A percentile compares a stretch with the other conserved stretches of the same genome.
Conservation (phyloP, 2,888 invertebrate genomes). For the Azorinus chamasolen region DNA sequence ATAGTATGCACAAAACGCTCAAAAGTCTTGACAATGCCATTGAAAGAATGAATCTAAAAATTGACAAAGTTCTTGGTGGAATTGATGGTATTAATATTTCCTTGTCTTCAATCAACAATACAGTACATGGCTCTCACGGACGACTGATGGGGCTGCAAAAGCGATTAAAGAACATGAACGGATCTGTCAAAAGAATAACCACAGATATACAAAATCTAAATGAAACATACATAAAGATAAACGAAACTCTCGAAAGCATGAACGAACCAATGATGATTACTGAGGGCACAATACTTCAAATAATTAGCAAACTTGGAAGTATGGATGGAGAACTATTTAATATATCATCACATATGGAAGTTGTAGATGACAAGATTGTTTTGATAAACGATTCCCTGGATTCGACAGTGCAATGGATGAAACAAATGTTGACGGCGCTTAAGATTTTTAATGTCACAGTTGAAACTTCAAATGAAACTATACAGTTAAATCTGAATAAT, state of each 20-base stretch:
- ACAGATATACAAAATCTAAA: conserved; percentile 34
- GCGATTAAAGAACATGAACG: conserved; percentile 35
- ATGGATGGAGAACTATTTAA: conserved; percentile 32
- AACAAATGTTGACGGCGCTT: conserved; percentile 38
- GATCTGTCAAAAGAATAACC: conserved; percentile 36
- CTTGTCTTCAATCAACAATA: conserved; percentile 46
- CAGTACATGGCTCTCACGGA: conserved; percentile 43
- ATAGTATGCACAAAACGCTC: conserved; percentile 54
- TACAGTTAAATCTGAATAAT: conserved; percentile 34
- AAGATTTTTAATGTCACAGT: conserved; percentile 36
- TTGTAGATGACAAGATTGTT: conserved; percentile 20
- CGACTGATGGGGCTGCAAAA: conserved; percentile 30
- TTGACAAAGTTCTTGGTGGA: conserved; percentile 35
- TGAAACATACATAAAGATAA: conserved; percentile 41
- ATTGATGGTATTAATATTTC: conserved; percentile 46
- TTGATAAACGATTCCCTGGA: conserved; percentile 50
- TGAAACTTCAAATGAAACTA: conserved; percentile 27
- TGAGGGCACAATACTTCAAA: conserved; percentile 57
- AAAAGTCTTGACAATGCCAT: conserved; percentile 47
- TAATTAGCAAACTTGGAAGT: conserved; percentile 33
- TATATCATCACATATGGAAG: conserved; percentile 19
- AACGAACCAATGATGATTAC: conserved; percentile 47
- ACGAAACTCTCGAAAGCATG: conserved; percentile 35
- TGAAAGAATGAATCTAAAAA: conserved; percentile 20
- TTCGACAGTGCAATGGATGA: conserved; percentile 44